phyloP scores from a whole-genome alignment of 2,797 vertebrate genomes.

The Siniperca obscura region DNA sequence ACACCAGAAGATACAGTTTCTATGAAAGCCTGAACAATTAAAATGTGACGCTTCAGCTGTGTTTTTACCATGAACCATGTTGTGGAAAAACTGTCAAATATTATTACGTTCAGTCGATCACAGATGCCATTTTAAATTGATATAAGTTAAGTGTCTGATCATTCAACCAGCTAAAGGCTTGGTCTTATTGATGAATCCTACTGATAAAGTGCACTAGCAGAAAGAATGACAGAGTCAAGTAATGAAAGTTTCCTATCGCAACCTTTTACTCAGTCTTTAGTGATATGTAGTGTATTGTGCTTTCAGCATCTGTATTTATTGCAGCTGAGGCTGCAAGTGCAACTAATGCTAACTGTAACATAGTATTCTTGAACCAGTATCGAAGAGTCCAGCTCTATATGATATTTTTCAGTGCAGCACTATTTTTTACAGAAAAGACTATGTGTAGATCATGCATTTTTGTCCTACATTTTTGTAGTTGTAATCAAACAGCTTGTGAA shows the following conservation, averaged over 20 bases:
- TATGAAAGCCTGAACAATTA: neutral
- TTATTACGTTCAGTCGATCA: neutral
- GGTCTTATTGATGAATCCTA: neutral
- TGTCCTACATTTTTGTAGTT: slow-evolving; percentile 1
- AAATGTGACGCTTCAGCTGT: neutral
- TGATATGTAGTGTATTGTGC: neutral
- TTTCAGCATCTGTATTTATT: slow-evolving; percentile 7
- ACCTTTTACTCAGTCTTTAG: neutral
- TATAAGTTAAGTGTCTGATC: neutral
- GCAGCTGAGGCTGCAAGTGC: neutral
- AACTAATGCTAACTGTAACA: neutral
- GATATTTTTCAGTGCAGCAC: neutral
- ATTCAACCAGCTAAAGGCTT: neutral
- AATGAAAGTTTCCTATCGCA: neutral
- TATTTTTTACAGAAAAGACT: neutral
- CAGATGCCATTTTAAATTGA: neutral
- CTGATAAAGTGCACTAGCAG: too few species aligned
- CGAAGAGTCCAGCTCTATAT: neutral
- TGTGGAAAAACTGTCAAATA: neutral
- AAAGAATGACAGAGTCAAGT: too few species aligned
- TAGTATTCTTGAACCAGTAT: slow-evolving; percentile 16
- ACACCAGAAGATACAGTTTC: neutral
- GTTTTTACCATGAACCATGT: neutral
- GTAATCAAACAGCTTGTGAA: slow-evolving; percentile 7
- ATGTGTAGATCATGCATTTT: neutral